These are phyloP conservation scores for Ginglymostoma cirratum DNA, from an alignment of 2,113 vertebrate species.

Conservation along the genomic window DNA sequence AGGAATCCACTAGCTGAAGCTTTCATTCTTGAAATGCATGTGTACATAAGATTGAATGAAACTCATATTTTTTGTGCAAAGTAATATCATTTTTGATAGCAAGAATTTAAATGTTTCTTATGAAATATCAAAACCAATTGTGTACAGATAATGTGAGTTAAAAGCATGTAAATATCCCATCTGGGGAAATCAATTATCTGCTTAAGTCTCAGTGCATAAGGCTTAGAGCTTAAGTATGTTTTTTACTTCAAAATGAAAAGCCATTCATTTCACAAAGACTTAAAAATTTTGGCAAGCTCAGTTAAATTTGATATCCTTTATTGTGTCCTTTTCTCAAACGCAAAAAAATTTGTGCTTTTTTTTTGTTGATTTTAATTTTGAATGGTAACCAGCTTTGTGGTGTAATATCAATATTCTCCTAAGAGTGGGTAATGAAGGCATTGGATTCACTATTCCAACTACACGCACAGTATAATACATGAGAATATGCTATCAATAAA, in stretches of 20 bases:
- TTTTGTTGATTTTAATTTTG: neutral
- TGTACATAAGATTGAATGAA: neutral
- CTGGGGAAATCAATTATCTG: too few species aligned
- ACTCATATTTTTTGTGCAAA: conserved; percentile 30
- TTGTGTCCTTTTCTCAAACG: neutral
- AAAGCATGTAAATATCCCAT: neutral
- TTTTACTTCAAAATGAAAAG: neutral
- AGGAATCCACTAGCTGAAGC: neutral
- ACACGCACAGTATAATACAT: neutral
- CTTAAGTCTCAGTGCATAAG: neutral
- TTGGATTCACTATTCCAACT: neutral
- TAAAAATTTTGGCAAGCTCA: neutral
- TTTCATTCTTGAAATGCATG: neutral
- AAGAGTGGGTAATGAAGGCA: too few species aligned
- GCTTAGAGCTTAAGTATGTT: neutral
- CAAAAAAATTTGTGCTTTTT: neutral
- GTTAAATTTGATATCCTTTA: neutral
- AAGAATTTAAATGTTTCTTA: neutral
- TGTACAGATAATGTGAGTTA: neutral
- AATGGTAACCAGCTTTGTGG: neutral
- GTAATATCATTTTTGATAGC: conserved; percentile 8
- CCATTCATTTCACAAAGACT: neutral
- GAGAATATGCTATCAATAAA: neutral
- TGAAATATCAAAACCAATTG: neutral
- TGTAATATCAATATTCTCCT: neutral